phyloP scores from a whole-genome alignment of 2,888 invertebrate species.

The Hartigia nigra region DNA sequence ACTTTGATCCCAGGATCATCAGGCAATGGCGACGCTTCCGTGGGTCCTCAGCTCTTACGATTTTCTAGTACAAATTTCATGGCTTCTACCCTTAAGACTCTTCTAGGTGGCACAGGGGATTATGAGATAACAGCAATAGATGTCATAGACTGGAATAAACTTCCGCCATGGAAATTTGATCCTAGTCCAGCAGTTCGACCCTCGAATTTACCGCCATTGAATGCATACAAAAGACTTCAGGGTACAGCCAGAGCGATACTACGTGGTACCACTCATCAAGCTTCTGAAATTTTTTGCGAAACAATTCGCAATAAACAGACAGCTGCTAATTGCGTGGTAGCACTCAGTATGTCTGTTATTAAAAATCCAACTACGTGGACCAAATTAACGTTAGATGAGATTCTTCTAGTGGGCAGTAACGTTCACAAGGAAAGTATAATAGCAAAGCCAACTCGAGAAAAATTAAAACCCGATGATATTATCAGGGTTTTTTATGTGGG shows the following conservation, averaged over 20 bases:
- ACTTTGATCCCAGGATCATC: conserved; percentile 43
- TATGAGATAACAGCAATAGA: conserved; percentile 54
- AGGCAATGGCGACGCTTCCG: conserved; percentile 4
- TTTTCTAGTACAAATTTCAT: conserved; percentile 34
- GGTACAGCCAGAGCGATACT: conserved; percentile 55
- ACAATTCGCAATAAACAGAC: conserved; percentile 46
- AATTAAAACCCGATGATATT: conserved; percentile 47
- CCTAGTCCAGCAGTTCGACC: conserved; percentile 54
- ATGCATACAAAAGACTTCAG: conserved; percentile 49
- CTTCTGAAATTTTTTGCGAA: conserved; percentile 49
- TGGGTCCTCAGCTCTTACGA: conserved; percentile 39
- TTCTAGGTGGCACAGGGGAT: conserved; percentile 41
- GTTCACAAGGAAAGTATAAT: conserved; percentile 50
- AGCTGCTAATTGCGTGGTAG: conserved; percentile 55
- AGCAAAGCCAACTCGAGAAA: conserved; percentile 27
- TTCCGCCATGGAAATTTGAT: conserved; percentile 51
- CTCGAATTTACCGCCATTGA: conserved; percentile 54
- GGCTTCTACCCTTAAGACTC: conserved; percentile 31
- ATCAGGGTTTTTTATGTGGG: conserved; percentile 56
- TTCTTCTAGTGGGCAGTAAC: conserved; percentile 47
- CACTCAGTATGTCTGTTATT: conserved; percentile 54
- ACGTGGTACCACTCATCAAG: conserved; percentile 50
- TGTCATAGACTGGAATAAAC: conserved; percentile 50
- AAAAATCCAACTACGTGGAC: conserved; percentile 59
- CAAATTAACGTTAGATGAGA: conserved; percentile 56